These are phyloP conservation scores for Brachyhypopomus gauderio DNA, from an alignment of 2,113 vertebrate species.

Conservation along the genomic window DNA sequence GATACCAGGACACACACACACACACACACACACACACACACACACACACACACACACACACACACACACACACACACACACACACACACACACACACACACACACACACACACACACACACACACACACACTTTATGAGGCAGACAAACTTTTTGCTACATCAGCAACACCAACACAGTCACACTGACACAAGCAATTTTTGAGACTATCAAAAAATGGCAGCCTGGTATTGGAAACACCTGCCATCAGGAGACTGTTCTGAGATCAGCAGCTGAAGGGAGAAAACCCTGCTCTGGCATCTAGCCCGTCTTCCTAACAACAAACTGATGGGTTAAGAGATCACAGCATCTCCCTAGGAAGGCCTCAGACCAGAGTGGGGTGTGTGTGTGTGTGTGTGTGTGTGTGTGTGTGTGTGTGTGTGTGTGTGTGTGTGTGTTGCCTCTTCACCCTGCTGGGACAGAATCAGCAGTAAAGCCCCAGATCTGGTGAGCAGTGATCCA, in stretches of 20 bases:
- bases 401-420: constrained; percentile 27
- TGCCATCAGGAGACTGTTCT: neutral
- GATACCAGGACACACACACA: too few species aligned
- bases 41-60: too few species aligned
- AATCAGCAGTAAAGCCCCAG: too few species aligned
- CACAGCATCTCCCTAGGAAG: neutral
- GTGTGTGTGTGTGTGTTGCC: constrained; percentile 4
- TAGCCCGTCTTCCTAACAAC: neutral
- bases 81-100: too few species aligned
- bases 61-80: neutral
- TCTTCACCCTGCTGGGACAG: too few species aligned
- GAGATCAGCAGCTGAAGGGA: constrained; percentile 13
- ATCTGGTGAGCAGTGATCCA: neutral
- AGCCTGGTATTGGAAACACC: neutral
- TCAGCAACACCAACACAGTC: constrained; percentile 3
- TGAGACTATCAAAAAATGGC: neutral
- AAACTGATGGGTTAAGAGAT: neutral
- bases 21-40: too few species aligned
- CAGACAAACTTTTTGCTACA: constrained; percentile 6
- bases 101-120: too few species aligned
- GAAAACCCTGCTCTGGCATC: neutral
- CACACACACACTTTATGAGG: neutral
- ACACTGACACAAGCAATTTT: constrained; percentile 8
- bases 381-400: constrained; percentile 23
- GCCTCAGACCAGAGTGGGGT: neutral